Evolutionary conservation across 2,888 invertebrate species (phyloP), one percentile per base, ranked within the genome.

Genomic region (Bellardia pandia): DNA sequence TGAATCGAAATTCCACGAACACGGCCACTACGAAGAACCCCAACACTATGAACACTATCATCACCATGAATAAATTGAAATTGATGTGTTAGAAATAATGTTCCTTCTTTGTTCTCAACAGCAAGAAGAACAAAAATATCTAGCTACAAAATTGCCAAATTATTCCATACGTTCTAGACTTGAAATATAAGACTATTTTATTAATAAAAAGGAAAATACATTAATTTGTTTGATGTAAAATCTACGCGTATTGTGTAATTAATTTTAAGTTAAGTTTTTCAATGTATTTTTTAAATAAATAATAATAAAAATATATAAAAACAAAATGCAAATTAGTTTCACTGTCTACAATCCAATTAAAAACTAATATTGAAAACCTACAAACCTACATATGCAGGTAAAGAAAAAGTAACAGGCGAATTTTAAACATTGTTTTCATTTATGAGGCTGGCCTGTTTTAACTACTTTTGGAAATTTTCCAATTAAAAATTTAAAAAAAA

Each of bases 41-140:
- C 91, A 91, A 69, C 91, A 92, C 85, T 89, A 90, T 71, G 92
- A 93, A 84, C 93, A 93, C 81, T 90, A 93, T 87, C 88, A 94
- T 90, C 90, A 94, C 82, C 92, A 93, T 84, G 89, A 92, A 85
- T 91, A 90, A 85, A n/a, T 81, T 60, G 16, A 66, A 48, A 33
- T 45, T 37, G 11, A 76, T 62, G 5, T 66, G 58, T 77, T 89
- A 89, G 23, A 90, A 75, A 85, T 42, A 72, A 68, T 60, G 66
- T 74, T 85, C 33, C 78, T 60, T 85, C 74, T 53, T 68, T 76
- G 40, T 37, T n/a, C 30, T 30, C 7, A 1, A 1, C 11, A 51
- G 6, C 45, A 51, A 16, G 7, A 16, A 45, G 37, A 75, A 60
- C 37, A 51, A 48, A 62, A 75, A 58, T 53, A 33, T 77, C 69